A percentile compares a stretch with the other conserved stretches of the same genome.
These are phyloP conservation scores for Trachelus tabidus DNA, from an alignment of 2,888 invertebrate species.

Conservation along the genomic window DNA sequence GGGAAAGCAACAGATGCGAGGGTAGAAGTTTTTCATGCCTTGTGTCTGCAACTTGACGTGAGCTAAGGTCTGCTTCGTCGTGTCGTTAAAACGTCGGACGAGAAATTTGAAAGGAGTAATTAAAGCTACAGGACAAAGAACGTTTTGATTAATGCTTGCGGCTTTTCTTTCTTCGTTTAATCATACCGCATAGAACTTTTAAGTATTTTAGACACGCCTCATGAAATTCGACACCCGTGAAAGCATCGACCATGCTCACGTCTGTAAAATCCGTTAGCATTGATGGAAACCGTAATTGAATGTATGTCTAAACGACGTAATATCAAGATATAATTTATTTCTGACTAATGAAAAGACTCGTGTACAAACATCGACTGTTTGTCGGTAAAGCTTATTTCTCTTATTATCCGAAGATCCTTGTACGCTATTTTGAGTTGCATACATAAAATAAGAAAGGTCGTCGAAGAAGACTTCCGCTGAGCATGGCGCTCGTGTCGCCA, in stretches of 20 bases:
- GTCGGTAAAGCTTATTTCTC: neutral
- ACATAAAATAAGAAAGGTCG: neutral
- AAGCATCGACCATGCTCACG: neutral
- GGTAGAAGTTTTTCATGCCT: constrained; percentile 15
- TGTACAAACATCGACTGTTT: neutral
- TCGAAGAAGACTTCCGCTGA: neutral
- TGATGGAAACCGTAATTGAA: neutral
- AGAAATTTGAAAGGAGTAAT: neutral
- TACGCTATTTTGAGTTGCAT: neutral
- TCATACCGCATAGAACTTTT: neutral
- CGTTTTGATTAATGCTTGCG: neutral
- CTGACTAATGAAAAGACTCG: neutral
- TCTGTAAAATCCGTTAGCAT: neutral
- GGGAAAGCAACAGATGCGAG: constrained; percentile 24
- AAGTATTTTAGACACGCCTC: neutral
- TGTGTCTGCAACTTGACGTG: constrained; percentile 14
- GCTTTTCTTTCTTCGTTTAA: neutral
- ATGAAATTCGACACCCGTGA: neutral
- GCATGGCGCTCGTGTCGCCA: neutral
- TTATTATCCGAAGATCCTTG: neutral
- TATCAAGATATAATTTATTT: neutral
- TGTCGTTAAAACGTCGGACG: neutral
- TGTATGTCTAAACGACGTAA: neutral
- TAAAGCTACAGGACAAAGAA: neutral
- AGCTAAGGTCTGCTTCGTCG: neutral